phyloP scores from a whole-genome alignment of 2,113 vertebrate genomes.

The Ploceus nigricollis region DNA sequence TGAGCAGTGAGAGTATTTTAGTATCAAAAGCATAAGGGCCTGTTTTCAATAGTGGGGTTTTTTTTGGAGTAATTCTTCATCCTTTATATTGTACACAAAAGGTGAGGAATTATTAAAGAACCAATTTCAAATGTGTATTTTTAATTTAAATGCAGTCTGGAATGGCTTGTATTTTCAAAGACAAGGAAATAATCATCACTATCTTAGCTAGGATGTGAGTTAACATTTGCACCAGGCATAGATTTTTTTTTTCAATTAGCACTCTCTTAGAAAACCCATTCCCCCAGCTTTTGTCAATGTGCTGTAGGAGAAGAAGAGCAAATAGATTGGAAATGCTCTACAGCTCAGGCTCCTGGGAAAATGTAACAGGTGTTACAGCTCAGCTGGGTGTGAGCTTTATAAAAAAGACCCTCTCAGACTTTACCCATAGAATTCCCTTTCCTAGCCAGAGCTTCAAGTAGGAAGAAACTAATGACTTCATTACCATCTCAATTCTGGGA shows the following conservation, averaged over 20 bases:
- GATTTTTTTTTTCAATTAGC: slow-evolving; percentile 73
- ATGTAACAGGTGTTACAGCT: slow-evolving; percentile 89
- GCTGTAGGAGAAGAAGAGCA: slow-evolving; percentile 75
- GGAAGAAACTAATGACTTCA: slow-evolving; percentile 85
- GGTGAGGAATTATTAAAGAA: not conserved
- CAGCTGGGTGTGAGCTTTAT: slow-evolving; percentile 79
- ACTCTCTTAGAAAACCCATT: slow-evolving; percentile 70
- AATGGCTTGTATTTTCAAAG: slow-evolving; percentile 54
- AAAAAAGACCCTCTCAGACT: slow-evolving; percentile 77
- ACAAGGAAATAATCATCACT: slow-evolving; percentile 65
- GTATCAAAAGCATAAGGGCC: not conserved
- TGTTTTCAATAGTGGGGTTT: not conserved
- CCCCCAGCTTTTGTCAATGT: slow-evolving; percentile 74
- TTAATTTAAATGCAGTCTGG: slow-evolving; percentile 44
- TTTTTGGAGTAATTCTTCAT: not conserved
- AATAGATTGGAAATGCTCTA: slow-evolving; percentile 80
- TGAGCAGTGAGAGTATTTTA: not conserved
- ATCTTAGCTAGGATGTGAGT: slow-evolving; percentile 55
- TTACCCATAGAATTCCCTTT: slow-evolving; percentile 78
- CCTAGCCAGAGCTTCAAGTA: slow-evolving; percentile 79
- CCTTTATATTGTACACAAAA: not conserved
- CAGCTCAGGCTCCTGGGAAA: slow-evolving; percentile 83
- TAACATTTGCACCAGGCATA: slow-evolving; percentile 69
- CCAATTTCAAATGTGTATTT: slow-evolving; percentile 6
- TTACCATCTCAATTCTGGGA: slow-evolving; percentile 88